phyloP scores from a whole-genome alignment of 2,888 invertebrate species.

The Macroteleia sp. region DNA sequence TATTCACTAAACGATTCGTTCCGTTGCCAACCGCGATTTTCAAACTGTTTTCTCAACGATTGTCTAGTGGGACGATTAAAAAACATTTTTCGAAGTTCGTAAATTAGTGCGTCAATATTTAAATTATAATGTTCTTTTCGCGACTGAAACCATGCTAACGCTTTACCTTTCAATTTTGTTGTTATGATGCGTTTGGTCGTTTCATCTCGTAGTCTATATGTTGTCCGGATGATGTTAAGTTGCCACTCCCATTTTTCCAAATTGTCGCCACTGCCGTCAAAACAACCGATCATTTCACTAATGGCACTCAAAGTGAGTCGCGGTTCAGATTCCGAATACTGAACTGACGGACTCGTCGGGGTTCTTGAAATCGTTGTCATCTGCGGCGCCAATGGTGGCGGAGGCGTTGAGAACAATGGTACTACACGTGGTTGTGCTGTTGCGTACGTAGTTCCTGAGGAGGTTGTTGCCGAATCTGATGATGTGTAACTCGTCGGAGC shows the following conservation, averaged over 20 bases:
- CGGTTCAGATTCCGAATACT: not conserved
- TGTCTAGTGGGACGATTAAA: constrained; percentile 18
- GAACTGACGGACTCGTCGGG: not conserved
- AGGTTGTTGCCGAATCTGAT: too few species aligned
- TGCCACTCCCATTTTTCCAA: constrained; percentile 43
- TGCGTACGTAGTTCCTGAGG: too few species aligned
- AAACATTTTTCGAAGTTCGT: constrained; percentile 32
- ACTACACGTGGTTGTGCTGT: too few species aligned
- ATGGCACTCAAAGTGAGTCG: not conserved
- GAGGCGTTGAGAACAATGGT: too few species aligned
- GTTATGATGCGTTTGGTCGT: constrained; percentile 14
- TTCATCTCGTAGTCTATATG: constrained; percentile 38
- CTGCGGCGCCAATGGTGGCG: too few species aligned
- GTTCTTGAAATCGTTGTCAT: not conserved
- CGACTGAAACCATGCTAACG: constrained; percentile 55
- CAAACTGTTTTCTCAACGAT: constrained; percentile 29
- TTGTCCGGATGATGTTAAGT: constrained; percentile 12
- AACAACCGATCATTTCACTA: not conserved
- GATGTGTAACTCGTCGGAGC: too few species aligned
- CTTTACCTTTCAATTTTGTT: constrained; percentile 52
- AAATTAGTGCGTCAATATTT: constrained; percentile 32
- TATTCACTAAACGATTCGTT: constrained; percentile 3
- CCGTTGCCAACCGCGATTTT: not conserved
- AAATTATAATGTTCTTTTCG: constrained; percentile 34
- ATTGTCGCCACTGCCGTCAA: constrained; percentile 4